phyloP scores from a whole-genome alignment of 2,888 invertebrate species.

The Nomada fabriciana region DNA sequence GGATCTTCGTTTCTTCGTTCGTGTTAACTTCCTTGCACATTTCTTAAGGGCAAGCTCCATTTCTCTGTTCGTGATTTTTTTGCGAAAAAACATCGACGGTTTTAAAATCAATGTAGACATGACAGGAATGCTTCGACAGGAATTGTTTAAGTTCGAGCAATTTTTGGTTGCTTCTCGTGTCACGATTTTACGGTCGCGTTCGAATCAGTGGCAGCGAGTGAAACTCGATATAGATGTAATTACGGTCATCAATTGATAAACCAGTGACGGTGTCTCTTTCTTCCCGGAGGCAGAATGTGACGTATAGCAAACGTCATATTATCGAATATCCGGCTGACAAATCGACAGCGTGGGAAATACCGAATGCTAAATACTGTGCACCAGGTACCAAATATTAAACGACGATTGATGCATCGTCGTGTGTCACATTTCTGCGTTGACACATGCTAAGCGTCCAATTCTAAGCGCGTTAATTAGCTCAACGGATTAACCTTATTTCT shows the following conservation, averaged over 20 bases:
- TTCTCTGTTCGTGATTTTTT: too few species aligned
- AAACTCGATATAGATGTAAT: slow-evolving; percentile 6
- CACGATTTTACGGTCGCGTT: slow-evolving; percentile 2
- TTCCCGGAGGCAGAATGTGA: background rate
- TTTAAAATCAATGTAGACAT: too few species aligned
- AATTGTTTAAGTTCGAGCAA: too few species aligned
- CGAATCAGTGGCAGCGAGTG: background rate
- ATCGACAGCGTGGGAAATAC: slow-evolving; percentile 23
- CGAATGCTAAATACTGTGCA: background rate
- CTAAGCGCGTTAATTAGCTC: background rate
- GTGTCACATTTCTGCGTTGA: background rate
- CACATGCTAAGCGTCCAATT: slow-evolving; percentile 15
- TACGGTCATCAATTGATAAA: slow-evolving; percentile 1
- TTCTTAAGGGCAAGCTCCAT: too few species aligned
- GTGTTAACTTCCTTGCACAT: too few species aligned
- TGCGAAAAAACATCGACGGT: too few species aligned
- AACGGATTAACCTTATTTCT: background rate
- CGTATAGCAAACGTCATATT: slow-evolving; percentile 14
- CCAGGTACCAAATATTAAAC: background rate
- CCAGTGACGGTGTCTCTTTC: background rate
- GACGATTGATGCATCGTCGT: background rate
- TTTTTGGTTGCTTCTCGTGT: background rate
- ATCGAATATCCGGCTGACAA: slow-evolving; percentile 17
- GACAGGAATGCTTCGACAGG: too few species aligned
- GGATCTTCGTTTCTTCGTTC: too few species aligned